phyloP scores from a whole-genome alignment of 64 coral and sea anemone genomes.

The Porites australiensis region DNA sequence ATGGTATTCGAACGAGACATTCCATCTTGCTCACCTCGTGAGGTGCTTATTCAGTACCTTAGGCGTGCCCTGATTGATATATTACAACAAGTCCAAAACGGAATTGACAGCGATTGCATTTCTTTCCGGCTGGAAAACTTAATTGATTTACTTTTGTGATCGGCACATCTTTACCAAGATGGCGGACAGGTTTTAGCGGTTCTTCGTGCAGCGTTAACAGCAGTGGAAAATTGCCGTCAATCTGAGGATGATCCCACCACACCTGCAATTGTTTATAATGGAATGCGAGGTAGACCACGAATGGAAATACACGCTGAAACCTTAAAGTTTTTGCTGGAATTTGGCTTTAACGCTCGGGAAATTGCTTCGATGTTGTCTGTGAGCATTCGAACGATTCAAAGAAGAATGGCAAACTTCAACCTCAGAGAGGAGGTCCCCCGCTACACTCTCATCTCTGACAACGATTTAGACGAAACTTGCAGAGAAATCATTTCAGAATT shows the following conservation, averaged over 20 bases:
- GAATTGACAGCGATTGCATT: neutral
- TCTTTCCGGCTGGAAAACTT: neutral
- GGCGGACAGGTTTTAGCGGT: neutral
- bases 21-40: neutral
- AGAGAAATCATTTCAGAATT: neutral
- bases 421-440: slow-evolving; percentile 25
- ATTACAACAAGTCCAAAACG: neutral
- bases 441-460: slow-evolving; percentile 17
- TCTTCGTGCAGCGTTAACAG: neutral
- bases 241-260: neutral
- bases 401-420: slow-evolving; percentile 36
- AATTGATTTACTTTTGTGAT: neutral
- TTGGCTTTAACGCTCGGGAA: neutral
- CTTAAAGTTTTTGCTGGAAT: neutral
- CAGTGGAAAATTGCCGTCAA: neutral
- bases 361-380: neutral
- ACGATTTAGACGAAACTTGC: slow-evolving; percentile 5
- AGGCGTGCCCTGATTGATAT: neutral
- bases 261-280: neutral
- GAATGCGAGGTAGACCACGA: neutral
- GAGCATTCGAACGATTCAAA: slow-evolving; percentile 29
- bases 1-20: neutral
- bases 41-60: neutral
- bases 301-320: neutral
- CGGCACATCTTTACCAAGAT: neutral